Evolutionary conservation across 2,888 invertebrate genomes (phyloP).

Genomic region (Venusia cambrica): DNA sequence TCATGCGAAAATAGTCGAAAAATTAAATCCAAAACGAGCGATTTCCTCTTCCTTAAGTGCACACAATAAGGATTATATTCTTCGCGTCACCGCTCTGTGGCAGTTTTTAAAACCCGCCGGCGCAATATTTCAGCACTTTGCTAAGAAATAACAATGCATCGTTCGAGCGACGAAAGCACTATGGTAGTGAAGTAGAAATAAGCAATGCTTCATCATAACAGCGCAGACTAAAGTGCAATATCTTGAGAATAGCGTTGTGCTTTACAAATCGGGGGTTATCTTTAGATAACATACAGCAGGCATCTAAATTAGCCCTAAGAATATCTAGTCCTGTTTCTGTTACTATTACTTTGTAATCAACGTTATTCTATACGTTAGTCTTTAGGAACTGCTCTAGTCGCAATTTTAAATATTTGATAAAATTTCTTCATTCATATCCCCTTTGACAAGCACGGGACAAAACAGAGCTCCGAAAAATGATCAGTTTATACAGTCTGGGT

Average conservation of each 20-base stretch:
- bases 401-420: too few species aligned
- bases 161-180: conserved; percentile 59
- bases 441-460: conserved; percentile 10
- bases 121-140: conserved; percentile 71
- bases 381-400: too few species aligned
- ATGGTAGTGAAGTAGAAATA: conserved; percentile 55
- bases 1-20: conserved; percentile 35
- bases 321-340: too few species aligned
- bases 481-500: conserved; percentile 51
- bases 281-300: too few species aligned
- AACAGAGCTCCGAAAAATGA: conserved; percentile 26
- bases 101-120: conserved; percentile 49
- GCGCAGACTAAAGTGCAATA: conserved; percentile 35
- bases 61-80: conserved; percentile 34
- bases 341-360: too few species aligned
- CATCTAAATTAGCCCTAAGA: too few species aligned
- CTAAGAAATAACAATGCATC: conserved; percentile 73
- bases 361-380: background rate
- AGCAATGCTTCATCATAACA: conserved; percentile 63
- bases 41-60: conserved; percentile 41
- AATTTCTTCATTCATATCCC: conserved; percentile 7
- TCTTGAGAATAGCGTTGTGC: conserved; percentile 30
- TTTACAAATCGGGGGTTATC: conserved; percentile 26
- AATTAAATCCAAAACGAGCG: conserved; percentile 51
- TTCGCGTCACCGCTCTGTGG: conserved; percentile 27